These are phyloP conservation scores for Callimorpha dominula DNA, from an alignment of 2,888 invertebrate species.

Conservation along the genomic window DNA sequence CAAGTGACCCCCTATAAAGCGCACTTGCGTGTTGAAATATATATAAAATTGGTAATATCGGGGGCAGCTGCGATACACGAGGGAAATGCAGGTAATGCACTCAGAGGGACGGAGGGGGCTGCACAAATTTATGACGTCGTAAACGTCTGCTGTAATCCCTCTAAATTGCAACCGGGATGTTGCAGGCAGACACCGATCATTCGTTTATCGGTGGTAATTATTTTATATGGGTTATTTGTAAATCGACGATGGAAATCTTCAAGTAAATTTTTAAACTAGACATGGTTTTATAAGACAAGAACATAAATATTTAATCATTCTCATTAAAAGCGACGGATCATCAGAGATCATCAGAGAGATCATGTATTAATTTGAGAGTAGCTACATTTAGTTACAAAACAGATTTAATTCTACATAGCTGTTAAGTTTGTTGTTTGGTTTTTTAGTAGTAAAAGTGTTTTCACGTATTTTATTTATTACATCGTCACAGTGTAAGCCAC, in stretches of 20 bases:
- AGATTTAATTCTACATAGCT: too few species aligned
- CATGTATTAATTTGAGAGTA: too few species aligned
- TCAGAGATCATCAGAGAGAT: too few species aligned
- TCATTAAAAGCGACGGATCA: too few species aligned
- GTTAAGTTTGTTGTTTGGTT: too few species aligned
- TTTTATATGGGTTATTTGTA: slow-evolving; percentile 9
- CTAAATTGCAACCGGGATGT: slow-evolving; percentile 58
- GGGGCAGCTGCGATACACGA: slow-evolving; percentile 41
- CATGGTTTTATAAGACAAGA: too few species aligned
- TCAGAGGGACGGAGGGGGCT: slow-evolving; percentile 43
- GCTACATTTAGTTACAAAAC: too few species aligned
- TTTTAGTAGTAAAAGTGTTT: too few species aligned
- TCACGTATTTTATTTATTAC: too few species aligned
- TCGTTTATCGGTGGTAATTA: slow-evolving; percentile 44
- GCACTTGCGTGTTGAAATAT: slow-evolving; percentile 43
- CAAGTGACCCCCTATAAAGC: slow-evolving; percentile 20
- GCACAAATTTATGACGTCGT: slow-evolving; percentile 71
- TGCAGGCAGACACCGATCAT: slow-evolving; percentile 30
- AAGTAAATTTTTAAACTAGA: too few species aligned
- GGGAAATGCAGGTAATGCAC: slow-evolving; percentile 69
- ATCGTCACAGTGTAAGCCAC: too few species aligned
- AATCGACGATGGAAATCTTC: neutral
- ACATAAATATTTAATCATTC: too few species aligned
- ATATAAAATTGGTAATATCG: slow-evolving; percentile 48
- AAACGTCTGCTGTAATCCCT: slow-evolving; percentile 68